phyloP scores from a whole-genome alignment of 2,113 vertebrate genomes.

The Mesembrinibis cayennensis region DNA sequence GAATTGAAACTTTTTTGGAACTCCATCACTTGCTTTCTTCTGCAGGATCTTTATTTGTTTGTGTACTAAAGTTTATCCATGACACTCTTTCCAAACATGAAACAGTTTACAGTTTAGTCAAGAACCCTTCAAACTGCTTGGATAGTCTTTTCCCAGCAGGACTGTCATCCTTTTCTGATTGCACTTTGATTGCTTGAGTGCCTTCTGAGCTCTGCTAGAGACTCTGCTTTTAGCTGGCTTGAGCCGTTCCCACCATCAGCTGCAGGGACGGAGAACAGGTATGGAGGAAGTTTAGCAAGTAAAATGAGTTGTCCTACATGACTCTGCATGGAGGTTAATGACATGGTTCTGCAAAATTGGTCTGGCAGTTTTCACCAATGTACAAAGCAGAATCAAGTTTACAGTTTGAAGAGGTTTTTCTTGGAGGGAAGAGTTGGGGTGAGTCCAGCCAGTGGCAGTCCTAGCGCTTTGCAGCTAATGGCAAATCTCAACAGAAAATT shows the following conservation, averaged over 20 bases:
- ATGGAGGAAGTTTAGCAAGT: fast-evolving
- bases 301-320: background rate
- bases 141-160: background rate
- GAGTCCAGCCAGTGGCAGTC: background rate
- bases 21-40: background rate
- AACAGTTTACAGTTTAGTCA: background rate
- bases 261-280: background rate
- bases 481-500: background rate
- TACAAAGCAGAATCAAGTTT: background rate
- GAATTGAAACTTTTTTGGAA: background rate
- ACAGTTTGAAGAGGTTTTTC: background rate
- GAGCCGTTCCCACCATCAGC: background rate
- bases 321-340: background rate
- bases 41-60: background rate
- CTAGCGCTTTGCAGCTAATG: background rate
- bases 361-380: background rate
- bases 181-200: background rate
- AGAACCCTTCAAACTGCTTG: background rate
- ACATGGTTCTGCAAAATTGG: background rate
- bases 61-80: background rate
- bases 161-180: background rate
- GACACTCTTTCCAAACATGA: background rate
- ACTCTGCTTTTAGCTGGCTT: background rate
- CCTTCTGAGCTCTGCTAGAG: background rate
- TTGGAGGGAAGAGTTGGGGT: background rate